Evolutionary conservation across 64 coral and sea anemone genomes (phyloP).

Genomic region (Stylophora pistillata): DNA sequence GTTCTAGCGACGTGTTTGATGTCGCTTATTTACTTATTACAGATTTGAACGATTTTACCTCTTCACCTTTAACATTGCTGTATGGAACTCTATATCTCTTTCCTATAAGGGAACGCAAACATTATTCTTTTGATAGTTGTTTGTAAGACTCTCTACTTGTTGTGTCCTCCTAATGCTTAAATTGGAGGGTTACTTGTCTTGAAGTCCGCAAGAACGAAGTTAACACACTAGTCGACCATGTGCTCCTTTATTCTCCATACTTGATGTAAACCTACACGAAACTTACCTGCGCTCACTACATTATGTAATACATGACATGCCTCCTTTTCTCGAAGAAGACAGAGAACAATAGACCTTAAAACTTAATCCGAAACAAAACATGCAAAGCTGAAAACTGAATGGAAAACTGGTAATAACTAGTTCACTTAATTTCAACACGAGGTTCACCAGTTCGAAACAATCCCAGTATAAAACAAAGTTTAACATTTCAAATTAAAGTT

Average conservation of each 20-base stretch:
- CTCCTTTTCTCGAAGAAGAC: slow-evolving; percentile 1
- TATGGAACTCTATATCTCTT: too few relatives aligned
- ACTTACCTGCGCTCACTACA: too few relatives aligned
- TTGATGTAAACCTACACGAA: neutral
- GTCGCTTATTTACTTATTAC: too few relatives aligned
- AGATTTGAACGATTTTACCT: too few relatives aligned
- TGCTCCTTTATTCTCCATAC: neutral
- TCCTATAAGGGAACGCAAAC: too few relatives aligned
- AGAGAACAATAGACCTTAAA: neutral
- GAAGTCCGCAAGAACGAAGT: neutral
- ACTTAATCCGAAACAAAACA: neutral
- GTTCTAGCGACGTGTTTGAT: too few relatives aligned
- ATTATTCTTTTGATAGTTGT: too few relatives aligned
- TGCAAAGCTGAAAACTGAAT: neutral
- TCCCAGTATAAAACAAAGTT: neutral
- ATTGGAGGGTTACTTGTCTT: neutral
- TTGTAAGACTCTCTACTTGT: too few relatives aligned
- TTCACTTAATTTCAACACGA: neutral
- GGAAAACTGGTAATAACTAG: neutral
- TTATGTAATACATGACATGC: too few relatives aligned
- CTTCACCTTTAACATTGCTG: too few relatives aligned
- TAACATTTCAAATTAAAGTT: neutral
- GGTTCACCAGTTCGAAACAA: neutral
- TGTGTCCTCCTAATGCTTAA: slow-evolving; percentile 1
- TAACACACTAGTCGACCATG: neutral